A percentile compares a stretch with the other conserved stretches of the same genome.
Conservation (phyloP, 1,140 invertebrate species). For the Catajapyx aquilonaris region DNA sequence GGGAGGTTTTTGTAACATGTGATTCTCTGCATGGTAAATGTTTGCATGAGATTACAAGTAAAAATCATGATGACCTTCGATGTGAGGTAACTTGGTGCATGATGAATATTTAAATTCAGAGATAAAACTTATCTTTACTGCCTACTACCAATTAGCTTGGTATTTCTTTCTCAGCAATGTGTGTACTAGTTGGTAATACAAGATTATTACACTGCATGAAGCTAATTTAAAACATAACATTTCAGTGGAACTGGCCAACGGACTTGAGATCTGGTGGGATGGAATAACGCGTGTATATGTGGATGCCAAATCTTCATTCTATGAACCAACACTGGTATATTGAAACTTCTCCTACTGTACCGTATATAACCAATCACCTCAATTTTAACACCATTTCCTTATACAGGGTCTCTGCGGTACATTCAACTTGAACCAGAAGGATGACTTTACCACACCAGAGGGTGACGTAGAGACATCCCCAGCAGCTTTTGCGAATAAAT, state of each 20-base stretch:
- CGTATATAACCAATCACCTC: neutral
- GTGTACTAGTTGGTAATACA: too few relatives aligned
- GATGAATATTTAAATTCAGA: too few relatives aligned
- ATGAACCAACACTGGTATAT: slow-evolving; percentile 25
- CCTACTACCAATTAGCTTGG: too few relatives aligned
- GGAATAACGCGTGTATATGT: slow-evolving; percentile 56
- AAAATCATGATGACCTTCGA: too few relatives aligned
- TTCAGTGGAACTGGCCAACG: slow-evolving; percentile 48
- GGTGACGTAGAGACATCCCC: slow-evolving; percentile 54
- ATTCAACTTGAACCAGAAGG: slow-evolving; percentile 63
- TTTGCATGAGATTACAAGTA: too few relatives aligned
- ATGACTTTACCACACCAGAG: slow-evolving; percentile 71
- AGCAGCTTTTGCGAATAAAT: slow-evolving; percentile 63
- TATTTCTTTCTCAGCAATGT: too few relatives aligned
- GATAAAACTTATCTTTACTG: too few relatives aligned
- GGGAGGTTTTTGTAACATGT: too few relatives aligned
- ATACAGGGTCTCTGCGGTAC: slow-evolving; percentile 64
- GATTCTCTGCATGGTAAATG: too few relatives aligned
- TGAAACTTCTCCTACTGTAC: neutral
- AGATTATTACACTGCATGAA: too few relatives aligned
- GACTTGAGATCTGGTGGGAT: slow-evolving; percentile 64
- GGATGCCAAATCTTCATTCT: slow-evolving; percentile 47
- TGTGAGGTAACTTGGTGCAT: too few relatives aligned
- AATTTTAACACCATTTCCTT: slow-evolving; percentile 1
- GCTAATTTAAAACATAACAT: too few relatives aligned